Evolutionary conservation across 2,797 vertebrate genomes (phyloP).

Genomic region (Anniella stebbinsi): DNA sequence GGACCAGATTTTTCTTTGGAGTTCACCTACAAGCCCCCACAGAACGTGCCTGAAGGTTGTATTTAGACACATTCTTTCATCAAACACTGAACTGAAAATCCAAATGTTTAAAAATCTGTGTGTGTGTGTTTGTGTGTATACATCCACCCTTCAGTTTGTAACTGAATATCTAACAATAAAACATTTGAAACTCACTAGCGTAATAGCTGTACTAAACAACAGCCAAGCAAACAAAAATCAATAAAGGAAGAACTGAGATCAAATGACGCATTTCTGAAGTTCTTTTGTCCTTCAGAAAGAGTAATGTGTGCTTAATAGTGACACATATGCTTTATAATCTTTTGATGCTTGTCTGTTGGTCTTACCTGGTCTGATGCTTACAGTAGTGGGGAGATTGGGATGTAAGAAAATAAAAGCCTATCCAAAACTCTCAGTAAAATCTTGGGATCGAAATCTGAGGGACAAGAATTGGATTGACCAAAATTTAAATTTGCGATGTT

Average conservation of each 20-base stretch:
- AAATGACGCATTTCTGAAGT: background rate
- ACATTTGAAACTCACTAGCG: background rate
- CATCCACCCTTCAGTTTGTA: background rate
- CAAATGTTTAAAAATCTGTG: background rate
- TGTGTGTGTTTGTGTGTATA: too few relatives aligned
- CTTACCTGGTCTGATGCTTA: background rate
- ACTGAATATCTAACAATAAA: background rate
- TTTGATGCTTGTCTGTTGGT: too few relatives aligned
- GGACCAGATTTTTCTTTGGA: slow-evolving; percentile 94
- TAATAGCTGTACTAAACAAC: background rate
- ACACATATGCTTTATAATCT: background rate
- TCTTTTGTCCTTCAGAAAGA: background rate
- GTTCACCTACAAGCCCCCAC: slow-evolving; percentile 91
- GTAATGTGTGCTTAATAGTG: background rate
- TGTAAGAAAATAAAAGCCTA: background rate
- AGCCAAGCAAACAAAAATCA: background rate
- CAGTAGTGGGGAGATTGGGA: background rate
- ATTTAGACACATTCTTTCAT: background rate
- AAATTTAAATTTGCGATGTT: background rate
- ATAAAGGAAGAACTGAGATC: background rate
- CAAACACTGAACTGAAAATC: background rate
- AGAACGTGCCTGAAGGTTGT: slow-evolving; percentile 88
- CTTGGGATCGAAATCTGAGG: background rate
- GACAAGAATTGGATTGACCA: background rate
- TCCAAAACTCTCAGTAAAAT: background rate